Evolutionary conservation across 2,888 invertebrate genomes (phyloP), one percentile per base, ranked within the genome.

Genomic region (Leptopilina drosophilae): DNA sequence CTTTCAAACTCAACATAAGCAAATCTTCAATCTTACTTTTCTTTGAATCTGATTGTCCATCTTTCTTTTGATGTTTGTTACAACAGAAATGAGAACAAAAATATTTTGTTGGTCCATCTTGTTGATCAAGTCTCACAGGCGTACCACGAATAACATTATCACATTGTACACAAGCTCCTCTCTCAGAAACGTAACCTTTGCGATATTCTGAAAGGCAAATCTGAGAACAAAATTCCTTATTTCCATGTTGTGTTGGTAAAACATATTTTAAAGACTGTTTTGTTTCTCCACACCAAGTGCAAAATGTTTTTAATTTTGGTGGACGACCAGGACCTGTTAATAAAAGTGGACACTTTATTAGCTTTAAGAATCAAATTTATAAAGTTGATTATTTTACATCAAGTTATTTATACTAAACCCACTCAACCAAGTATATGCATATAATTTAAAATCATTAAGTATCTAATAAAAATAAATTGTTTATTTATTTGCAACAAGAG

Each of bases 201-300:
- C 97, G 94, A 91, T 97, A 98, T 92, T 97, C 97, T 0, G 96
- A 95, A 69, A 98, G 94, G 92, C 98, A 98, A 49, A 95, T 96
- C 92, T 97, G 97, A 0, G 98, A 97, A 92, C 98, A 98, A 92
- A 98, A 98, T 90, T 97, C 97, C 89, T 97, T 97, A 89, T 97
- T 97, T 12, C 97, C 97, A 90, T 96, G 96, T 88, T 96, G 96
- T 3, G 96, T 96, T 11, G 97, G 98, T 83, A 97, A 92, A 49
- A 97, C 96, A 92, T 97, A 98, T 90, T 97, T 97, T 77, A 98
- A 91, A 3, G 96, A 95, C 83, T 95, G 94, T 92, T 96, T 96
- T 82, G 95, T 95, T 92, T 97, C 97, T 79, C 95, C 96, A 90
- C 97, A 97, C 97, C 97, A 97, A 26, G 96, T 96, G 92, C 97